A percentile compares a stretch with the other conserved stretches of the same genome.
These are phyloP conservation scores for Dreissena rostriformis DNA, from an alignment of 1,140 invertebrate genomes.

Conservation along the genomic window DNA sequence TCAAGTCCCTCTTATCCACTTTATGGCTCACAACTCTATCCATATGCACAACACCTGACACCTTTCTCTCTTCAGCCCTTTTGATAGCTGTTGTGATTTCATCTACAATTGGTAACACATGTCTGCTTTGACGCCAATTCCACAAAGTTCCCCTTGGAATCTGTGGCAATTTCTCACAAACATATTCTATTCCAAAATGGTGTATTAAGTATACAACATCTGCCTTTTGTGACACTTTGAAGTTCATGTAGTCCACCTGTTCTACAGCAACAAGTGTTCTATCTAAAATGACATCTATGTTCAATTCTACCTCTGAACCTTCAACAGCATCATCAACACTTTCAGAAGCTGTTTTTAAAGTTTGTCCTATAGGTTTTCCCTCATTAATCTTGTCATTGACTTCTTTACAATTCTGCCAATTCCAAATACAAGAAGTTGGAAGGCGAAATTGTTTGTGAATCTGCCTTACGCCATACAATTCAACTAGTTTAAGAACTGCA, in stretches of 20 bases:
- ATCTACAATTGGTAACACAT: conserved; percentile 10
- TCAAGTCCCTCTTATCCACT: conserved; percentile 38
- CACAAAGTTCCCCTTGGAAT: conserved; percentile 44
- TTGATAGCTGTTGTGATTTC: background rate
- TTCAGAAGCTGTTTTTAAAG: background rate
- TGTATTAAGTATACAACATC: conserved; percentile 38
- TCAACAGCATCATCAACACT: background rate
- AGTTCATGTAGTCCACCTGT: conserved; percentile 17
- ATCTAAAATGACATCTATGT: conserved; percentile 44
- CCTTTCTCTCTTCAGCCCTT: background rate
- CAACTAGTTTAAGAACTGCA: conserved; percentile 46
- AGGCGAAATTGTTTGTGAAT: conserved; percentile 51
- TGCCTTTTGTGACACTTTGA: conserved; percentile 29
- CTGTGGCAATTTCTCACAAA: conserved; percentile 51
- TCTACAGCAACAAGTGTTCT: conserved; percentile 25
- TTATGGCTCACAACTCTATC: background rate
- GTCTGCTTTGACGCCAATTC: conserved; percentile 53
- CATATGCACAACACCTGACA: background rate
- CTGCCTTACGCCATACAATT: conserved; percentile 48
- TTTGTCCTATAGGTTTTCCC: background rate
- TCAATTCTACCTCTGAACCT: conserved; percentile 21
- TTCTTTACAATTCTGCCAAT: conserved; percentile 48
- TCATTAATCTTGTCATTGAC: conserved; percentile 4
- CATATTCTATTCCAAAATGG: conserved; percentile 52
- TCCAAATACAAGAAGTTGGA: conserved; percentile 46